A percentile compares a stretch with the other conserved stretches of the same genome.
Conservation (phyloP, 1,140 invertebrate species). For the Palaemon carinicauda region DNA sequence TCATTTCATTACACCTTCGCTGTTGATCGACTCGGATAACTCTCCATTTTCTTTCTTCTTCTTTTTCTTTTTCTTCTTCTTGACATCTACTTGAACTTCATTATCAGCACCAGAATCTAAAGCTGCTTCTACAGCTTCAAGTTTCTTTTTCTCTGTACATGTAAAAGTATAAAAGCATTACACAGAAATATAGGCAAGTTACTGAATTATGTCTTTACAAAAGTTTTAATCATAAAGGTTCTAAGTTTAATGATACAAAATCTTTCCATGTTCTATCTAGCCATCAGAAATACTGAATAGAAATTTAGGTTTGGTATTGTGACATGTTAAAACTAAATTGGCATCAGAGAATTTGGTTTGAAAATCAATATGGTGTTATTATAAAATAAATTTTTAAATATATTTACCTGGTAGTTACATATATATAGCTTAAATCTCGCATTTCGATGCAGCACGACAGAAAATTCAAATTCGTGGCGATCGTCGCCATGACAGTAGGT, state of each 20-base stretch:
- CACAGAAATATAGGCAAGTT: too few relatives aligned
- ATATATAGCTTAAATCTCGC: too few relatives aligned
- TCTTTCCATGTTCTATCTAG: too few relatives aligned
- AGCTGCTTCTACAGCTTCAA: slow-evolving; percentile 2
- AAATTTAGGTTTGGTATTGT: too few relatives aligned
- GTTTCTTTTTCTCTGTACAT: background rate
- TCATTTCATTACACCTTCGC: background rate
- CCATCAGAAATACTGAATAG: too few relatives aligned
- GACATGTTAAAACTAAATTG: background rate
- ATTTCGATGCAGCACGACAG: too few relatives aligned
- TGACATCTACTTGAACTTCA: background rate
- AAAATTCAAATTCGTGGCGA: too few relatives aligned
- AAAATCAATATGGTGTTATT: background rate
- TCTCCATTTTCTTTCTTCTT: background rate
- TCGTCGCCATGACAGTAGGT: too few relatives aligned
- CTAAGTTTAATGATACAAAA: too few relatives aligned
- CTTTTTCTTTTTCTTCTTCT: background rate
- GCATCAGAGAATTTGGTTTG: background rate
- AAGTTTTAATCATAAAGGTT: too few relatives aligned
- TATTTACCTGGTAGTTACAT: too few relatives aligned
- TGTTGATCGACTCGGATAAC: background rate
- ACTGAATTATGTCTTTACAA: too few relatives aligned
- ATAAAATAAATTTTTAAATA: background rate
- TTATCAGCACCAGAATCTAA: slow-evolving; percentile 41
- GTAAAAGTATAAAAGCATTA: background rate